A percentile compares a stretch with the other conserved stretches of the same genome.
Evolutionary conservation across 2,888 invertebrate genomes (phyloP).

Genomic region (Salpingus planirostris): DNA sequence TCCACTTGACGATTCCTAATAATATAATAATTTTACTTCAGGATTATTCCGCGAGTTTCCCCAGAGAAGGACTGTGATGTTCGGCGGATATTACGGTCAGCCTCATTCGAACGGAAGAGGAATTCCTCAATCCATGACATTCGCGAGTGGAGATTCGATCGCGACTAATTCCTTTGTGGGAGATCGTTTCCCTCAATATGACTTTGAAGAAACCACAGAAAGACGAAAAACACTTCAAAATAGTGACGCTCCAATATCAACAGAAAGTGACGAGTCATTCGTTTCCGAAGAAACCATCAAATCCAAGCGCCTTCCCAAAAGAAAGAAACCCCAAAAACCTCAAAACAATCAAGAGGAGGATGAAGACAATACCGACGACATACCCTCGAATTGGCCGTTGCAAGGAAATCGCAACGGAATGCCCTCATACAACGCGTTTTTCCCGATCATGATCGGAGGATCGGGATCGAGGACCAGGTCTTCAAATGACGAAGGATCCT

Average conservation of each 20-base stretch:
- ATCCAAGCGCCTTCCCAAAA: slow-evolving; percentile 10
- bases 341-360: slow-evolving; percentile 28
- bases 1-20: not conserved
- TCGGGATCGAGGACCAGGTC: slow-evolving; percentile 19
- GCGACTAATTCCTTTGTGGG: slow-evolving; percentile 37
- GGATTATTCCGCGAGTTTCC: slow-evolving; percentile 19
- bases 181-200: slow-evolving; percentile 6
- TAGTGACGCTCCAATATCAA: too few relatives aligned
- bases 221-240: too few relatives aligned
- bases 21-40: not conserved
- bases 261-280: slow-evolving; percentile 20
- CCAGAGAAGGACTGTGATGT: slow-evolving; percentile 33
- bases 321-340: slow-evolving; percentile 7
- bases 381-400: slow-evolving; percentile 31
- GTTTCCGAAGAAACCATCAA: slow-evolving; percentile 11
- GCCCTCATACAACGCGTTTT: slow-evolving; percentile 48
- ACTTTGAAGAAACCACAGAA: slow-evolving; percentile 17
- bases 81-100: slow-evolving; percentile 34
- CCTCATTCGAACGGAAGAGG: slow-evolving; percentile 19
- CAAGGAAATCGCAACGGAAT: slow-evolving; percentile 30
- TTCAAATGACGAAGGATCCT: slow-evolving; percentile 36
- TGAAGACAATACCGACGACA: slow-evolving; percentile 47
- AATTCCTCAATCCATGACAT: slow-evolving; percentile 34
- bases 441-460: slow-evolving; percentile 57
- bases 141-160: slow-evolving; percentile 36